Evolutionary conservation across 92 coral and sea anemone species (phyloP), one percentile per base, ranked within the genome.

Genomic region (Siderastrea radians): DNA sequence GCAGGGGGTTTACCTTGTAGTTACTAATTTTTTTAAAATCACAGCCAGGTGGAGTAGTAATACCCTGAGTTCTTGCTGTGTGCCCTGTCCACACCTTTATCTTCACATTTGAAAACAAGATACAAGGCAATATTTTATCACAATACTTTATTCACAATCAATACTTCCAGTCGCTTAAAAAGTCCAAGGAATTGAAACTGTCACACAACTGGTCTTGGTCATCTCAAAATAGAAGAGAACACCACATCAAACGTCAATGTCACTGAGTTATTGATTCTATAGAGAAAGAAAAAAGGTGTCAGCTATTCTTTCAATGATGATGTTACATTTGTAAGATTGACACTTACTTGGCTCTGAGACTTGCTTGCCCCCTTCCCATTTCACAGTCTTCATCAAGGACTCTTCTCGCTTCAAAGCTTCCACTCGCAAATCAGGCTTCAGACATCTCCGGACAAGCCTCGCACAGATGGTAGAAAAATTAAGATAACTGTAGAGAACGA

Each of bases 401-500:
- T 95, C 98, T 70, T 98, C 99, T 55, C 92, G 94, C 82, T 83
- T 94, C 47, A 94, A 26, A 46, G 93, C 94, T 63, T 88, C 92
- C 2, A 89, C 96, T 73, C 94, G 94, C 58, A 91, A 89, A 16
- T 98, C 99, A 45, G 99, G 98, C 82, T 98, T 98, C 54, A 98
- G 87, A 74, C 99, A 95, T 88, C 98, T 88, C 79, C 99, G 86
- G 8, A 95, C 98, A 79, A 95, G 83, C 77, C 98, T 90, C 79
- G 99, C 99, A 92, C 99, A 98, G 85, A 98, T 94, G 72, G 97
- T 93, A 57, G 99, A 98, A 81, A 90, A 98, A 62, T 93, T 96
- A 52, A 98, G 84, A 82, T 98, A 98, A 71, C 99, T 98, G 63
- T 1, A 13, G 72, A 13, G 26, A 78, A 10, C 43, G 49, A 7